Evolutionary conservation across 2,888 invertebrate species (phyloP), one percentile per base, ranked within the genome.

Genomic region (Hypena proboscidalis): DNA sequence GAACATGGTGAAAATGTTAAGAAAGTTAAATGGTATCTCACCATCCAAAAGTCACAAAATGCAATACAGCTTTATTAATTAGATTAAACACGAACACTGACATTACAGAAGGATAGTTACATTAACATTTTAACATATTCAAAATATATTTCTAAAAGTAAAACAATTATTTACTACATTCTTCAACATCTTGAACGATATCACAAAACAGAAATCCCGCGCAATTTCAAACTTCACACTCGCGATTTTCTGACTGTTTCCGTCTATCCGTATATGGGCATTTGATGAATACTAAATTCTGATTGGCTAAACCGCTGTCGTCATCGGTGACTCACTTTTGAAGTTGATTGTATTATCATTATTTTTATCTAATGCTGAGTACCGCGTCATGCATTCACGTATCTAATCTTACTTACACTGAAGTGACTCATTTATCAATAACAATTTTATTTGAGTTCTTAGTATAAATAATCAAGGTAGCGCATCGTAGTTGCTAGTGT

Each of bases 231-330:
- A 78, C 58, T 25, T 60, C 55, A 63, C 9, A 17, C 65, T 66
- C 65, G 50, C 60, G 55, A 65, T 61, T 65, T 69, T 56, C 44
- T 57, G 64, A 56, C 69, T 74, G 72, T 82, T 83, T 88, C 86
- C 85, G 85, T 78, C 91, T 85, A 83, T 81, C 93, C 93, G 83
- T 93, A 92, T 91, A 93, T 88, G 93, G 93, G 90, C 93, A 93
- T 93, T 91, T 91, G 85, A 81, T 82, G 76, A 87, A 90, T 87
- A 83, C 89, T 78, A 80, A 75, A 75, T 74, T 77, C 77, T 89
- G 85, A 93, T 93, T 93, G 93, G 93, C 72, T 76, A 77, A 80
- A 73, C 60, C 31, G 25, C 54, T 67, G 66, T 75, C 82, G 77
- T 84, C 82, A 82, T 74, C 68, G 72, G 70, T 86, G 89, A 89